Base-by-base conservation (phyloP, 1,140 invertebrate genomes). In the Alviniconcha marisindica region DNA sequence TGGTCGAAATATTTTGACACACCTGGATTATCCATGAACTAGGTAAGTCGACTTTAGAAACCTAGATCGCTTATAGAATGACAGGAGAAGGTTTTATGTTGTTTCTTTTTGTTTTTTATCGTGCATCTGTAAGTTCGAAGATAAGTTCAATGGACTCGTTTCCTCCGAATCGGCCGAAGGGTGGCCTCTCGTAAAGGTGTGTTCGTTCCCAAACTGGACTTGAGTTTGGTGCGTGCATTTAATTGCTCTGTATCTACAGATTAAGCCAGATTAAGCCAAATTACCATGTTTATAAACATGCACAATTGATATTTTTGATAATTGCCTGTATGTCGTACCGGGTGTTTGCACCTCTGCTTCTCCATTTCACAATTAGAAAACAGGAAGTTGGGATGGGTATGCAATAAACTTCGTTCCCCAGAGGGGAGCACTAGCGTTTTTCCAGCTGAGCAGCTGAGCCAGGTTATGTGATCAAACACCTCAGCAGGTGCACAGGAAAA, bases 1-100 rank as follows among this genome's bases (percentile, higher is more conserved):
- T 76, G 73, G 40, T 51, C 44, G 38, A 33, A 76, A 5, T 15
- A 51, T 76, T 63, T 76, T 76, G 69, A 28, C 69, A 71, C 73
- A 76, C 73, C 73, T 76, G 73, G 24, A 51, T 54, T 40, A 54
- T 31, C 44, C 40, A 21, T 31, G 36, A 28, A 48, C n/a, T 24
- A 24, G 60, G 73, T 76, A 54, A 48, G 73, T 33, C 24, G 4
- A n/a, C 31, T 51, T n/a, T 14, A 51, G 14, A 12, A 2, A 12
- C 73, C 14, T 15, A 24, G 10, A 76, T 33, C 12, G 73, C 24
- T 28, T 28, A 14, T 76, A 15, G 3, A 76, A 1, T 21, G 2
- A 12, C 24, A 33, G 3, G 48, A 51, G 1, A 51, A 31, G 2
- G 28, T 5, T 1, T 3, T 76, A n/a, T 33, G 28, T 18, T 31